These are phyloP conservation scores for Physeter macrocephalus DNA, from an alignment of 2,113 vertebrate genomes.

Conservation along the genomic window DNA sequence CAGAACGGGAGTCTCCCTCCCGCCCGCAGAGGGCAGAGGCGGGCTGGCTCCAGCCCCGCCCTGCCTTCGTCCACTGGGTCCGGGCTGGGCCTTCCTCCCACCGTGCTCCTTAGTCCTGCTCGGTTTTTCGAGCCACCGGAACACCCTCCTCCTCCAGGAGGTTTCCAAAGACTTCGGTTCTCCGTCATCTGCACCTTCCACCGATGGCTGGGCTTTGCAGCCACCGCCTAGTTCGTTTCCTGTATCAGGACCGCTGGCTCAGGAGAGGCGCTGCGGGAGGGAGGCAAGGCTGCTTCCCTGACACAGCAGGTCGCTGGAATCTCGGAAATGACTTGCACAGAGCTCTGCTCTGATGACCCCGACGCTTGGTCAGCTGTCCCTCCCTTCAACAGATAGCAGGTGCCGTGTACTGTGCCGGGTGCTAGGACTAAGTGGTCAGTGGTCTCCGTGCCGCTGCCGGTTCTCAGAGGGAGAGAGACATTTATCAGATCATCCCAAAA, in stretches of 20 bases:
- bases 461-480: neutral
- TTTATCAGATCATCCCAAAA: neutral
- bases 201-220: no score
- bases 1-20: neutral
- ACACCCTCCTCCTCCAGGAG: neutral
- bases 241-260: neutral
- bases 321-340: neutral
- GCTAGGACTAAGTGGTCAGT: neutral
- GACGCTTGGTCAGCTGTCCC: no score
- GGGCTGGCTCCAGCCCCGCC: neutral
- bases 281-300: neutral
- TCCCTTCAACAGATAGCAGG: neutral
- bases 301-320: neutral
- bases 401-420: no score
- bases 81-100: accelerated
- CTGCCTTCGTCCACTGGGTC: neutral
- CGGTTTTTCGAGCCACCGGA: accelerated
- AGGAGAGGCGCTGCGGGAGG: neutral
- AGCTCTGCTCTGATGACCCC: neutral
- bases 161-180: neutral
- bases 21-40: neutral
- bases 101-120: neutral
- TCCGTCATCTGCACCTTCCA: neutral
- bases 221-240: accelerated
- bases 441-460: neutral